phyloP scores from a whole-genome alignment of 2,888 invertebrate genomes.

The Pseudoips prasinana region DNA sequence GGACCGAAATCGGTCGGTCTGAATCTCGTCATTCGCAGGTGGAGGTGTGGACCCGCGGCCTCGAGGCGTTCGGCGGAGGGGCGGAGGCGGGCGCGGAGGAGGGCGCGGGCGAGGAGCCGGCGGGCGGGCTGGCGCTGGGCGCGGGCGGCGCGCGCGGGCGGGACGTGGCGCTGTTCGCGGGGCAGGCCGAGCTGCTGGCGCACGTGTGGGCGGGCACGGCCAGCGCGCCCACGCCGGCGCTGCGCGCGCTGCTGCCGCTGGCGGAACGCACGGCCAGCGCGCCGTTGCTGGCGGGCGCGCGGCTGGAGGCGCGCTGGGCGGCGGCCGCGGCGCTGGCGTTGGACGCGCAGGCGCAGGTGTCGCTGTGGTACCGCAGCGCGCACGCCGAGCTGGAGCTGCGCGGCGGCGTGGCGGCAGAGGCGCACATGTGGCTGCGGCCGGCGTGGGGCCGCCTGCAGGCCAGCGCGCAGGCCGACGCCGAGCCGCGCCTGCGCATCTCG shows the following conservation, averaged over 20 bases:
- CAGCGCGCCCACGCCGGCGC: slow-evolving; percentile 48
- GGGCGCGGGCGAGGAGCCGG: slow-evolving; percentile 27
- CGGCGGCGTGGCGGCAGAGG: slow-evolving; percentile 19
- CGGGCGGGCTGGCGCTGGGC: slow-evolving; percentile 46
- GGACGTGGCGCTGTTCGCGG: slow-evolving; percentile 35
- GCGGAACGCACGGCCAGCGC: slow-evolving; percentile 5
- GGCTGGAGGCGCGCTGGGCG: slow-evolving; percentile 11
- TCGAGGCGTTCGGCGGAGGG: slow-evolving; percentile 37
- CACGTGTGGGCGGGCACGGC: slow-evolving; percentile 68
- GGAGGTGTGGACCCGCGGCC: slow-evolving; percentile 51
- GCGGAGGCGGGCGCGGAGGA: slow-evolving; percentile 12
- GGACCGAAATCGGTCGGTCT: not conserved
- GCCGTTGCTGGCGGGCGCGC: slow-evolving; percentile 27
- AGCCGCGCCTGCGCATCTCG: slow-evolving; percentile 30
- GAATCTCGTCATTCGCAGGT: slow-evolving; percentile 27
- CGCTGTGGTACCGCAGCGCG: slow-evolving; percentile 33
- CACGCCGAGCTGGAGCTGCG: slow-evolving; percentile 23
- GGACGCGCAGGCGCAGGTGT: slow-evolving; percentile 30
- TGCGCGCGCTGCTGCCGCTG: slow-evolving; percentile 42
- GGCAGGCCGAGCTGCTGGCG: slow-evolving; percentile 57
- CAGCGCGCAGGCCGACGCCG: slow-evolving; percentile 15
- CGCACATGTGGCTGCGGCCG: slow-evolving; percentile 35
- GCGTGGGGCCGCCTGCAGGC: slow-evolving; percentile 29
- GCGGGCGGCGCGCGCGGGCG: slow-evolving; percentile 49
- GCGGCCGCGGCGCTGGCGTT: slow-evolving; percentile 29